Evolutionary conservation across 1,140 invertebrate species (phyloP).

Genomic region (Pectinophora gossypiella): DNA sequence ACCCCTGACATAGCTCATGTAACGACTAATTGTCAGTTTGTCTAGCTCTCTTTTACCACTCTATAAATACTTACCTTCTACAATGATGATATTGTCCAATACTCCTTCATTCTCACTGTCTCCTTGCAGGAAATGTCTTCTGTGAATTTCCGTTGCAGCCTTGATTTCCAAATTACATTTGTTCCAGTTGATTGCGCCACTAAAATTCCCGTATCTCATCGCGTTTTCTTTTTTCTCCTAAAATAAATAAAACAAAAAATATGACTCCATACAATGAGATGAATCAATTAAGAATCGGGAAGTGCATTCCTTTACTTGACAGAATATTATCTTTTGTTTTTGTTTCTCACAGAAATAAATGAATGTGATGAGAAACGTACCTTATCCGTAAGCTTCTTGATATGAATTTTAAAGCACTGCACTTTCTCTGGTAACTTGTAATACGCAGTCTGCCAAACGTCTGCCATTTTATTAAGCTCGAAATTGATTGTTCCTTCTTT

Average conservation of each 20-base stretch:
- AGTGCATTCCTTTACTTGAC: too few relatives aligned
- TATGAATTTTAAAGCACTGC: slow-evolving; percentile 32
- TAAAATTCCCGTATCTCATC: slow-evolving; percentile 18
- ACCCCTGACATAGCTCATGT: too few relatives aligned
- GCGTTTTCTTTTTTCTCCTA: slow-evolving; percentile 17
- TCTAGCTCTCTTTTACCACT: too few relatives aligned
- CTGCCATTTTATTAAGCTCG: slow-evolving; percentile 19
- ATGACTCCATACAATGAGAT: too few relatives aligned
- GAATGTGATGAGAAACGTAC: slow-evolving; percentile 6
- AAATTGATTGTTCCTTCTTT: too few relatives aligned
- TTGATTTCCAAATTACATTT: slow-evolving; percentile 28
- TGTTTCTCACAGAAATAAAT: background rate
- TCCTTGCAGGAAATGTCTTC: slow-evolving; percentile 30
- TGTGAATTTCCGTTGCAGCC: slow-evolving; percentile 7
- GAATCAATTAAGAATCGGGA: too few relatives aligned
- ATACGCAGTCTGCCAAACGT: slow-evolving; percentile 31
- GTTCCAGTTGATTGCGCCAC: slow-evolving; percentile 22
- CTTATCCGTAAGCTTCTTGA: slow-evolving; percentile 12
- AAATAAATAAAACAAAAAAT: too few relatives aligned
- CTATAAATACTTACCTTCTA: slow-evolving; percentile 7
- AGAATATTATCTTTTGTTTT: background rate
- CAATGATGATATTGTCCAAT: slow-evolving; percentile 28
- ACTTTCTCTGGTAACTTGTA: slow-evolving; percentile 18
- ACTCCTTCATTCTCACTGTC: slow-evolving; percentile 14
- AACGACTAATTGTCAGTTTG: too few relatives aligned